Evolutionary conservation across 2,888 invertebrate genomes (phyloP).

Genomic region (Dione vanillae): DNA sequence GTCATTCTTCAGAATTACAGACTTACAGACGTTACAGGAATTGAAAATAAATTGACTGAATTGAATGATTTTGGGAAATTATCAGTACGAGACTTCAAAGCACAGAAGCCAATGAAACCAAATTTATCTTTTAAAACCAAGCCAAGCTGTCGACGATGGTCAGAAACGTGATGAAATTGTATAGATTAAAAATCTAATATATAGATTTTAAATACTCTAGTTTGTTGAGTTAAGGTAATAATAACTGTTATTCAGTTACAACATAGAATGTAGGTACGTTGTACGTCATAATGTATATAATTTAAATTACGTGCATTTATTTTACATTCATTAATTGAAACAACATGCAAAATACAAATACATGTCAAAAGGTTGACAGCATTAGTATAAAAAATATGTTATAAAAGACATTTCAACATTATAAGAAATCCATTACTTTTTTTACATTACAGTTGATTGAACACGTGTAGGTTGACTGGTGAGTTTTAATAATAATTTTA

Average conservation of each 20-base stretch:
- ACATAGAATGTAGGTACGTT: not conserved
- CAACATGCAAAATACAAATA: not conserved
- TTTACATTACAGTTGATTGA: not conserved
- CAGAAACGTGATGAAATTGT: too few species aligned
- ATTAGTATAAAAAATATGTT: constrained; percentile 8
- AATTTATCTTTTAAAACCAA: too few species aligned
- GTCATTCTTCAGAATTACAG: too few species aligned
- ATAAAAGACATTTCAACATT: constrained; percentile 3
- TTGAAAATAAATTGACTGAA: too few species aligned
- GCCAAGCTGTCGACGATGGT: too few species aligned
- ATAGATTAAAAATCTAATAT: too few species aligned
- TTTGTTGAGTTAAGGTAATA: too few species aligned
- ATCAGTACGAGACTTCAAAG: too few species aligned
- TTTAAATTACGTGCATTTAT: not conserved
- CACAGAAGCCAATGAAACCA: too few species aligned
- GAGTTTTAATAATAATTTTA: not conserved
- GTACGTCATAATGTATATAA: not conserved
- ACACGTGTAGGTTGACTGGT: not conserved
- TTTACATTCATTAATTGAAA: not conserved
- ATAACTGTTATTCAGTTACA: not conserved
- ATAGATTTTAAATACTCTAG: too few species aligned
- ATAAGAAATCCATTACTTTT: not conserved
- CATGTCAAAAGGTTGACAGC: constrained; percentile 1
- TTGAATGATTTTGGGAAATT: too few species aligned
- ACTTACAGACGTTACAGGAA: too few species aligned